Conservation (phyloP, 2,888 invertebrate genomes). For the Scrobipalpa atriplicella region DNA sequence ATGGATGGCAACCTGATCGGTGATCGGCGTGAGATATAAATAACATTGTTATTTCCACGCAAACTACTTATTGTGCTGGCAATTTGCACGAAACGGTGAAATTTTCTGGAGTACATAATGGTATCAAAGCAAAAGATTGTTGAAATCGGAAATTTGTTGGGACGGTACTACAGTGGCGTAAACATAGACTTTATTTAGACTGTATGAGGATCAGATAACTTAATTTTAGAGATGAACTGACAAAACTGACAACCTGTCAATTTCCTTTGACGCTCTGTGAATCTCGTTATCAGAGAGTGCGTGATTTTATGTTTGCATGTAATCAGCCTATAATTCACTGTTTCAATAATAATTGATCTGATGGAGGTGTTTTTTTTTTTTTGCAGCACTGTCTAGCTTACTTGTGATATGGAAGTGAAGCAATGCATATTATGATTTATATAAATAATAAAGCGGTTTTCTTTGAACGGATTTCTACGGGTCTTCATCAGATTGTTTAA, state of each 20-base stretch:
- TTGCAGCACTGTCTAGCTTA: background rate
- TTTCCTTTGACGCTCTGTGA: too few relatives aligned
- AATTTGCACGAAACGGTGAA: conserved; percentile 8
- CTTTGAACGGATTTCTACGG: too few relatives aligned
- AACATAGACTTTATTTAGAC: too few relatives aligned
- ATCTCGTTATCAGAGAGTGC: too few relatives aligned
- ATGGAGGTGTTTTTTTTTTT: background rate
- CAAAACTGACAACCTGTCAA: too few relatives aligned
- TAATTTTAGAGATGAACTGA: too few relatives aligned
- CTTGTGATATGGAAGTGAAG: background rate
- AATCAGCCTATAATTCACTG: conserved; percentile 24
- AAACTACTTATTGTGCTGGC: conserved; percentile 4
- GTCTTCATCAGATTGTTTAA: too few relatives aligned
- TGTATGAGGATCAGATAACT: too few relatives aligned
- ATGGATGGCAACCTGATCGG: conserved; percentile 24
- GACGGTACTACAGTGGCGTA: too few relatives aligned
- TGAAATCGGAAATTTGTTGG: too few relatives aligned
- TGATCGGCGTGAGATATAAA: conserved; percentile 20
- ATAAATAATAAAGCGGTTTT: too few relatives aligned
- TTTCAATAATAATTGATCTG: conserved; percentile 17
- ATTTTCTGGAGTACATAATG: background rate
- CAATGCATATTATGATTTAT: background rate
- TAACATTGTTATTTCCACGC: conserved; percentile 15
- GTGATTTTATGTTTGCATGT: too few relatives aligned
- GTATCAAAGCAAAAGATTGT: background rate